Evolutionary conservation across 2,113 vertebrate genomes (phyloP).

Genomic region (Himantopus leucocephalus): DNA sequence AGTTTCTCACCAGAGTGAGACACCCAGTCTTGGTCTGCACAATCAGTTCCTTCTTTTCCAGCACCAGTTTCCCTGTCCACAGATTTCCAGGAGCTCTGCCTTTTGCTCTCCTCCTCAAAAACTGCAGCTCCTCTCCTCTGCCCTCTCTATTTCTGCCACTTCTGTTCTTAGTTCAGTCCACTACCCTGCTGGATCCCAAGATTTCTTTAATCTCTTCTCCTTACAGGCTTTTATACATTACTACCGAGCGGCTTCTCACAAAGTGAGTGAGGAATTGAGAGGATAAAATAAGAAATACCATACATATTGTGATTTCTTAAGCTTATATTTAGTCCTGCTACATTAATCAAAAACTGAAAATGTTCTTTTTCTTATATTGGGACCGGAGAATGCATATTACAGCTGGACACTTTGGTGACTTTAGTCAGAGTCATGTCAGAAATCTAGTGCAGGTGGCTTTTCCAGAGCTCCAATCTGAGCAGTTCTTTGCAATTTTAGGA

Average conservation of each 20-base stretch:
- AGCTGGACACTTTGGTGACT: not conserved
- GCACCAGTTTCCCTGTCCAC: not conserved
- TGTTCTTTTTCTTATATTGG: not conserved
- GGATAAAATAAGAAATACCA: not conserved
- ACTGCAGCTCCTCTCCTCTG: not conserved
- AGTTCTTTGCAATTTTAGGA: not conserved
- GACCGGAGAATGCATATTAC: not conserved
- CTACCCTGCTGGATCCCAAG: not conserved
- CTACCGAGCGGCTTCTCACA: accelerated
- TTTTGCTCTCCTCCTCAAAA: not conserved
- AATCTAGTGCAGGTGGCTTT: not conserved
- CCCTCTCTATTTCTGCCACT: not conserved
- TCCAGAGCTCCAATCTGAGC: not conserved
- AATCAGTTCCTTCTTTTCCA: not conserved
- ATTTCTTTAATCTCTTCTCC: not conserved
- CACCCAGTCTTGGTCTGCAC: not conserved
- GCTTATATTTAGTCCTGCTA: not conserved
- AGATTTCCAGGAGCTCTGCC: not conserved
- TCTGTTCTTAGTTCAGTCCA: not conserved
- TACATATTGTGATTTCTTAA: not conserved
- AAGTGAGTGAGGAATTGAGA: not conserved
- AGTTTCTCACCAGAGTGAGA: not conserved
- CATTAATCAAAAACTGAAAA: not conserved
- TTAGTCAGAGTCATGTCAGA: not conserved
- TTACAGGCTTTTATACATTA: not conserved